A percentile compares a stretch with the other conserved stretches of the same genome.
phyloP scores from a whole-genome alignment of 2,797 vertebrate genomes.

The Rhinophrynus dorsalis region DNA sequence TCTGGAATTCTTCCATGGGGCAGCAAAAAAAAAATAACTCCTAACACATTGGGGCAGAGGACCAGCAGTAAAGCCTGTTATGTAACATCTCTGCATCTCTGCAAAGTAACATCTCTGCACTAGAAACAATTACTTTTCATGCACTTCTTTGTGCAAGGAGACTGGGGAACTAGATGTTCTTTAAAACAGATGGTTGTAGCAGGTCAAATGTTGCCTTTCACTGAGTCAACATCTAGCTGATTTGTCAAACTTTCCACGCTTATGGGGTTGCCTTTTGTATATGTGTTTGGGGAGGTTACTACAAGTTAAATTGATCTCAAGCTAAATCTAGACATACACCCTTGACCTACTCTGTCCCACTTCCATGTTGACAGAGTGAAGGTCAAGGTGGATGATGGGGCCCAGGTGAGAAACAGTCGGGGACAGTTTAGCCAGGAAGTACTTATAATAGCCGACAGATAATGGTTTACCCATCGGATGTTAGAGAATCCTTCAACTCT shows the following conservation, averaged over 20 bases:
- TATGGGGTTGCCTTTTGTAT: not conserved
- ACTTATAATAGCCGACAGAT: too few species aligned
- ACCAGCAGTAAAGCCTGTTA: not conserved
- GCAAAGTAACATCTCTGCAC: too few species aligned
- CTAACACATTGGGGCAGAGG: not conserved
- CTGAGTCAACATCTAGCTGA: not conserved
- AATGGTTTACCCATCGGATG: too few species aligned
- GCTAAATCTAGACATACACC: too few species aligned
- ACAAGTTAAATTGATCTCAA: too few species aligned
- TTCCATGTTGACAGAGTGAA: too few species aligned
- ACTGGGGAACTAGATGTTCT: not conserved
- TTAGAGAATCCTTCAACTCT: too few species aligned
- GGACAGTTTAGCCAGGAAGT: too few species aligned
- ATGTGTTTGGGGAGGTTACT: too few species aligned
- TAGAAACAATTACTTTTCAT: not conserved
- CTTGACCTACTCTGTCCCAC: too few species aligned
- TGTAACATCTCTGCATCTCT: not conserved
- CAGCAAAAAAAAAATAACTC: constrained; percentile 5
- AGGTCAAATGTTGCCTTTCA: constrained; percentile 2
- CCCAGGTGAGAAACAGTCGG: too few species aligned
- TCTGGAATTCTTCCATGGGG: constrained; percentile 54
- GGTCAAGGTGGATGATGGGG: too few species aligned
- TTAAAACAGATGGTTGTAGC: not conserved
- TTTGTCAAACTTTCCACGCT: not conserved
- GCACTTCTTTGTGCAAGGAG: not conserved